Percentiles rank a stretch among this genome's conserved stretches.
These are phyloP conservation scores for Bos indicus DNA, from an alignment of 2,113 vertebrate species.

Conservation along the genomic window DNA sequence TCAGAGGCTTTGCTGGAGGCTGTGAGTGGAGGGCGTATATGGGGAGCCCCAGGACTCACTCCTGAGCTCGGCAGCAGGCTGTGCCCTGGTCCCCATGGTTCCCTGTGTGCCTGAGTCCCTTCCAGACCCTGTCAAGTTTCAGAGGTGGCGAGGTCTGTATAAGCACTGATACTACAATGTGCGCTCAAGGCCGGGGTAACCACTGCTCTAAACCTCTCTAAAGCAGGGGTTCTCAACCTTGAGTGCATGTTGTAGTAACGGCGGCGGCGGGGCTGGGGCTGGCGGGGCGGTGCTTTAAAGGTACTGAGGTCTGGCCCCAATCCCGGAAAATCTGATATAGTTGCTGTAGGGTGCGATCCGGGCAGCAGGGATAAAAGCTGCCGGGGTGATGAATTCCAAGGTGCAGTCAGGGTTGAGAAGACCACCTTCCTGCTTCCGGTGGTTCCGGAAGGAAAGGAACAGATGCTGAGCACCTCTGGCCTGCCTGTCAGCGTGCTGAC, in stretches of 20 bases:
- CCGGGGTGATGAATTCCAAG: not conserved
- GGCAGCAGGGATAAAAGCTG: not conserved
- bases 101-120: rapidly evolving
- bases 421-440: not conserved
- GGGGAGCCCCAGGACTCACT: not conserved
- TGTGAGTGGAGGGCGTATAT: rapidly evolving
- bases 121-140: not conserved
- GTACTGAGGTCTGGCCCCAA: not conserved
- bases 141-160: not conserved
- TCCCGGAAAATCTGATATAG: not conserved
- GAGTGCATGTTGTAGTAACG: not conserved
- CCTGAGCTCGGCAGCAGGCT: not conserved
- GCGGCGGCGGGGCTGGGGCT: rapidly evolving
- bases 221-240: not conserved
- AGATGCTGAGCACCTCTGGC: rapidly evolving
- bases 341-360: not conserved
- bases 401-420: not conserved
- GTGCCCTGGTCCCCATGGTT: rapidly evolving
- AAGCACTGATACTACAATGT: not conserved
- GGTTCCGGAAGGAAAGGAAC: not conserved
- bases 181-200: not conserved
- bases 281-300: not conserved
- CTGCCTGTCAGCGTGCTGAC: rapidly evolving
- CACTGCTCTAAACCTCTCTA: not conserved
- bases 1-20: not conserved